Conservation (phyloP, 2,797 vertebrate species). For the Otolemur crassicaudatus region DNA sequence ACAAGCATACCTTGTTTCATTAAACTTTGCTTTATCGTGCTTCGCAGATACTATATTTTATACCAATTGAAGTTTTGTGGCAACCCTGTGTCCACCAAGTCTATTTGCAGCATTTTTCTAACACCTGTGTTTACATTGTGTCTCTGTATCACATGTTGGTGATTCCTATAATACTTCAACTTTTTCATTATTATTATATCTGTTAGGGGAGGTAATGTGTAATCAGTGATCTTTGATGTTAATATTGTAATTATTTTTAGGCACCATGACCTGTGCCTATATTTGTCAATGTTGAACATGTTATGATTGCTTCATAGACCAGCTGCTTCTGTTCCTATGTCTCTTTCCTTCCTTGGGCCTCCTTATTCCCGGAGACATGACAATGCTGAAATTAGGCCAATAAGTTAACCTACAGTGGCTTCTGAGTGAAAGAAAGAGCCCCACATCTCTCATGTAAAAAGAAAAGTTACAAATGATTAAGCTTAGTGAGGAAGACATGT, state of each 20-base stretch:
- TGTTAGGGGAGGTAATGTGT: background rate
- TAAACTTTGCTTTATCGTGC: background rate
- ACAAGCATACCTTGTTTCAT: background rate
- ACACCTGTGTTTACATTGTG: background rate
- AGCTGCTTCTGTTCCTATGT: background rate
- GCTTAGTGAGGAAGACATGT: background rate
- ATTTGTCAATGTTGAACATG: background rate
- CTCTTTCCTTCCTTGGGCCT: background rate
- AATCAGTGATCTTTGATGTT: background rate
- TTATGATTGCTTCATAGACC: background rate
- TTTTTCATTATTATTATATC: background rate
- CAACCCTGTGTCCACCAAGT: background rate
- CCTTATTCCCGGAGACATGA: background rate
- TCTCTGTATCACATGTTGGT: background rate
- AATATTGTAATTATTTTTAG: background rate
- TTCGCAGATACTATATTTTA: background rate
- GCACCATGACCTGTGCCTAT: background rate
- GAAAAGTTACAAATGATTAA: background rate
- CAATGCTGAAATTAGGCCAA: background rate
- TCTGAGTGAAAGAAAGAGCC: background rate
- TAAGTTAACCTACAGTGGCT: background rate
- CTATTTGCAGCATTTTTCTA: background rate
- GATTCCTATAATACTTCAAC: background rate
- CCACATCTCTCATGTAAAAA: background rate
- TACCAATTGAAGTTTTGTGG: background rate